phyloP scores from a whole-genome alignment of 1,140 invertebrate species.

The Drosophila arawakana region DNA sequence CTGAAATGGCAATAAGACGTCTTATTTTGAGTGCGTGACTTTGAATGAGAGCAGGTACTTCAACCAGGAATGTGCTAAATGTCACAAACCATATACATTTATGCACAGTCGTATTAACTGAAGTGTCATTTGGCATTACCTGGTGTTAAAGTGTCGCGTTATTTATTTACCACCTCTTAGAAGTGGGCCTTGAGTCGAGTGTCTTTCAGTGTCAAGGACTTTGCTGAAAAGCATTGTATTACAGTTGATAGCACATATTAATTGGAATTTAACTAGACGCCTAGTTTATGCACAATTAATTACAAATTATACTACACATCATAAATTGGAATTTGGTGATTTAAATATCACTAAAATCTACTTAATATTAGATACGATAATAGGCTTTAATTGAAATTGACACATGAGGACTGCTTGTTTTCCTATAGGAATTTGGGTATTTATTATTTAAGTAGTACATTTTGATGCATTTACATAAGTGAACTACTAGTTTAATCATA shows the following conservation, averaged over 20 bases:
- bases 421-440: not conserved
- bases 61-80: constrained; percentile 27
- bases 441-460: not conserved
- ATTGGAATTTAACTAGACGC: not conserved
- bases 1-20: constrained; percentile 21
- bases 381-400: not conserved
- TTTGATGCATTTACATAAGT: no score
- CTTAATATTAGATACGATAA: no score
- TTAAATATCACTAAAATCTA: not conserved
- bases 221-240: not conserved
- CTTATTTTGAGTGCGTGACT: constrained; percentile 45
- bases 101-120: constrained; percentile 7
- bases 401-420: not conserved
- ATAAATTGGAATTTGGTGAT: not conserved
- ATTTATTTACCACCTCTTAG: constrained; percentile 43
- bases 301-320: not conserved
- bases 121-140: constrained; percentile 34
- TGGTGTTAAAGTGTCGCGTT: constrained; percentile 33
- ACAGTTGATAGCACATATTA: constrained; percentile 19
- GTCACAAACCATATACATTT: not conserved
- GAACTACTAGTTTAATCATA: no score
- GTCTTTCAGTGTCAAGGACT: constrained; percentile 11
- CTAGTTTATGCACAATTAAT: not conserved
- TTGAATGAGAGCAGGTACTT: constrained; percentile 40
- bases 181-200: constrained; percentile 17